Evolutionary conservation across 1,140 invertebrate genomes (phyloP).

Genomic region (Vollenhovia emeryi): DNA sequence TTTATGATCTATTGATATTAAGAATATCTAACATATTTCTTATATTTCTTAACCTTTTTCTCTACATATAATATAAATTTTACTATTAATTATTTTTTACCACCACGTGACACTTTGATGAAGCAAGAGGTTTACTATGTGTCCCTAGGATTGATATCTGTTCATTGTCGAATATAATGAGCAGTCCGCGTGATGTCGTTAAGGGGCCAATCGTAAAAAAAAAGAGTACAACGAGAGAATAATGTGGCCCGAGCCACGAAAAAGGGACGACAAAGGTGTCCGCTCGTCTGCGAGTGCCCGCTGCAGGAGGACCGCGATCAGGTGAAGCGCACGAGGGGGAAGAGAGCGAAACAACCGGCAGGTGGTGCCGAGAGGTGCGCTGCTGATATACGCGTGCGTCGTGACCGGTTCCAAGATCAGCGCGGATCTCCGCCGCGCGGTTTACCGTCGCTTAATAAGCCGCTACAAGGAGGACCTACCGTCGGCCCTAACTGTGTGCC

Average conservation of each 20-base stretch:
- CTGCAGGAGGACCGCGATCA: slow-evolving; percentile 15
- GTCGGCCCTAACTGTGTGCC: slow-evolving; percentile 35
- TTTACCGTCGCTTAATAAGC: slow-evolving; percentile 81
- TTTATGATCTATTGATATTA: neutral
- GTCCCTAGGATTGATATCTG: neutral
- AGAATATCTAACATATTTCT: neutral
- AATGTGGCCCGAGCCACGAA: slow-evolving; percentile 15
- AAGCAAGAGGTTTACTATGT: neutral
- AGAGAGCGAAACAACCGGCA: slow-evolving; percentile 46
- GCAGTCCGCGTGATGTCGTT: slow-evolving; percentile 22
- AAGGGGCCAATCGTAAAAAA: slow-evolving; percentile 34
- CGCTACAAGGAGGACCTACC: slow-evolving; percentile 72
- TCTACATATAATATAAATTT: neutral
- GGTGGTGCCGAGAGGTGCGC: slow-evolving; percentile 64
- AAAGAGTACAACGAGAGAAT: slow-evolving; percentile 31
- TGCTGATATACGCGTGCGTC: slow-evolving; percentile 54
- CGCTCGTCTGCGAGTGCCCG: neutral
- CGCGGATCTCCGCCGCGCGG: slow-evolving; percentile 58
- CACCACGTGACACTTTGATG: neutral
- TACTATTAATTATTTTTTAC: neutral
- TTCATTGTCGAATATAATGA: neutral
- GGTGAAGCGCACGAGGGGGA: neutral
- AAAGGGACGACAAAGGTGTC: slow-evolving; percentile 44
- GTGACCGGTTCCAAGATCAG: slow-evolving; percentile 74
- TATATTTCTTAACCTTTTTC: neutral